Evolutionary conservation across 1,140 invertebrate genomes (phyloP).

Genomic region (Atta texana): DNA sequence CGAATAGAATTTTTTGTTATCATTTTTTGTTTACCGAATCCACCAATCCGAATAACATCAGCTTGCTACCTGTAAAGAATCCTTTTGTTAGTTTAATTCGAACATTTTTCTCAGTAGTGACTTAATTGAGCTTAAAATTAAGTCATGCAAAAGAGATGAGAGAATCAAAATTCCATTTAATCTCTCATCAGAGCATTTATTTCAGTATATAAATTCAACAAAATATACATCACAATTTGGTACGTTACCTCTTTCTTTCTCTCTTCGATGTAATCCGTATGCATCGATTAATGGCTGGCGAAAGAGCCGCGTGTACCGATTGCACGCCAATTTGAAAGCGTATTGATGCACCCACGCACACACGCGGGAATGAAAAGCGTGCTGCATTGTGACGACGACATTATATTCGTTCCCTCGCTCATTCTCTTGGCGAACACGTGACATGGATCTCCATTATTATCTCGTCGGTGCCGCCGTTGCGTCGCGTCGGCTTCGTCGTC

Average conservation of each 20-base stretch:
- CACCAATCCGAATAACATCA: too few species aligned
- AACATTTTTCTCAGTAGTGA: too few species aligned
- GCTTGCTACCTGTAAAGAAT: too few species aligned
- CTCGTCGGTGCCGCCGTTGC: background rate
- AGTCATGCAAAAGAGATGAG: too few species aligned
- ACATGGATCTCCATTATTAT: background rate
- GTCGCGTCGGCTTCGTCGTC: background rate
- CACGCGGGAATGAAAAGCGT: background rate
- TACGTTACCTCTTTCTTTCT: constrained; percentile 19
- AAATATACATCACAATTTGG: background rate
- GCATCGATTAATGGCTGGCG: background rate
- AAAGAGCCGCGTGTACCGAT: constrained; percentile 26
- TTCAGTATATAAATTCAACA: background rate
- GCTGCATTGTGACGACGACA: background rate
- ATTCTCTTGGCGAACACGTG: background rate
- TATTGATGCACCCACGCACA: constrained; percentile 21
- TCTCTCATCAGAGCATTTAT: too few species aligned
- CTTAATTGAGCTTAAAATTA: too few species aligned
- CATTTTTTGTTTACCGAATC: too few species aligned
- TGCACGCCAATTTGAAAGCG: constrained; percentile 51
- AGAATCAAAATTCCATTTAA: too few species aligned
- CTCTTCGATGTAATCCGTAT: background rate
- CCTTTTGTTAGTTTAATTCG: too few species aligned
- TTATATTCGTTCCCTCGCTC: background rate
- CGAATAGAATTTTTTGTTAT: too few species aligned